Evolutionary conservation across 2,113 vertebrate species (phyloP).

Genomic region (Mormyrus lacerda): DNA sequence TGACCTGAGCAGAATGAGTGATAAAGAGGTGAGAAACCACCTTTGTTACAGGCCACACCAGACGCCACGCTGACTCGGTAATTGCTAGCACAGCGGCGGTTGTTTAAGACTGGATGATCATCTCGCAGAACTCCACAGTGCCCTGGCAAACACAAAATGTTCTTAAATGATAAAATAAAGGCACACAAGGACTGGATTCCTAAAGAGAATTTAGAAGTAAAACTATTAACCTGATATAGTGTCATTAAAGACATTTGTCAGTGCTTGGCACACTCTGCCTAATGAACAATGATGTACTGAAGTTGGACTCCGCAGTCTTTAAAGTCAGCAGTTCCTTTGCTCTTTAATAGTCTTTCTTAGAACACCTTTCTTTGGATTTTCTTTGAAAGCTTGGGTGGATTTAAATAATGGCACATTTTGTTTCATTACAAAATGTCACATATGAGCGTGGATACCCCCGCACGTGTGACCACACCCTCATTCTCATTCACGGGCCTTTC

Average conservation of each 20-base stretch:
- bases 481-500: not conserved
- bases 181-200: not conserved
- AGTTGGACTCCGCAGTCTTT: not conserved
- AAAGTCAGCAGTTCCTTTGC: constrained; percentile 11
- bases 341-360: not conserved
- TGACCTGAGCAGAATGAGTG: not conserved
- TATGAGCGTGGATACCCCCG: not conserved
- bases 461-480: not conserved
- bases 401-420: not conserved
- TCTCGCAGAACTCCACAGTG: constrained; percentile 3
- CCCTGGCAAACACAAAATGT: constrained; percentile 9
- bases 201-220: constrained; percentile 11
- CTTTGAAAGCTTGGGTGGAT: not conserved
- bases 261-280: not conserved
- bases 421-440: not conserved
- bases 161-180: constrained; percentile 23
- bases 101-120: constrained; percentile 11
- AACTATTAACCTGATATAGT: constrained; percentile 20
- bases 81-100: constrained; percentile 13
- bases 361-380: not conserved
- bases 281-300: constrained; percentile 6
- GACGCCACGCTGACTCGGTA: constrained; percentile 3
- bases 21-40: constrained; percentile 3
- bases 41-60: not conserved
- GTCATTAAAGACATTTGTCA: constrained; percentile 19